phyloP scores from a whole-genome alignment of 2,797 vertebrate species.

The Anguilla anguilla region DNA sequence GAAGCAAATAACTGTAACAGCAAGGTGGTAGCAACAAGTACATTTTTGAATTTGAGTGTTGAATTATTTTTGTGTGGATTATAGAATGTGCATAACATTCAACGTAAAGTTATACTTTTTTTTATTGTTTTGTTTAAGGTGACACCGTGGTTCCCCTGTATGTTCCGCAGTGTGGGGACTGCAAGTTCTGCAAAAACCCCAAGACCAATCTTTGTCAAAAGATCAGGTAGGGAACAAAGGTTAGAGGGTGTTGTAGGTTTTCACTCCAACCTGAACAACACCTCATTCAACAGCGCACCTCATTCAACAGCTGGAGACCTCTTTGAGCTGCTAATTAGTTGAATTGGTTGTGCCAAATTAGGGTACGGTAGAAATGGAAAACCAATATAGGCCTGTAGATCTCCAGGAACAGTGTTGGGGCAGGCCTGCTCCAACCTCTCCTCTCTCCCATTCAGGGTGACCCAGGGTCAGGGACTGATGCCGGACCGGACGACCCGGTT shows the following conservation, averaged over 20 bases:
- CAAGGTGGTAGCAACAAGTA: not conserved
- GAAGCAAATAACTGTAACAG: not conserved
- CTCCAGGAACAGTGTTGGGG: not conserved
- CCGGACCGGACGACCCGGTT: conserved; percentile 92
- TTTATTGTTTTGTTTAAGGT: conserved; percentile 65
- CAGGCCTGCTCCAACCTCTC: not conserved
- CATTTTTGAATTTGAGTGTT: not conserved
- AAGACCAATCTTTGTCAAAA: conserved; percentile 98
- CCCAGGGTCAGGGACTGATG: conserved; percentile 92
- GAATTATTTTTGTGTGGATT: not conserved
- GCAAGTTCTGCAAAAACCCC: conserved; percentile 95
- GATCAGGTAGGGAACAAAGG: conserved; percentile 79
- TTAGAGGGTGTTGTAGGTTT: too few relatives aligned
- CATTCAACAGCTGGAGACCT: too few relatives aligned
- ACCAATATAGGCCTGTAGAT: too few relatives aligned
- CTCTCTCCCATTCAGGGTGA: conserved; percentile 73
- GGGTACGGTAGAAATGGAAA: too few relatives aligned
- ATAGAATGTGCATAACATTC: not conserved
- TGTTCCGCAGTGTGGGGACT: conserved; percentile 93
- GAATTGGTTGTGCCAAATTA: too few relatives aligned
- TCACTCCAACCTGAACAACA: too few relatives aligned
- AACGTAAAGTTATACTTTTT: not conserved
- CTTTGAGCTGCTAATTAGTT: too few relatives aligned
- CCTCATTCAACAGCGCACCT: too few relatives aligned
- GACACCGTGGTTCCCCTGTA: conserved; percentile 91